Evolutionary conservation across 2,797 vertebrate species (phyloP), one percentile per base, ranked within the genome.

Genomic region (Bradypodion pumilum): DNA sequence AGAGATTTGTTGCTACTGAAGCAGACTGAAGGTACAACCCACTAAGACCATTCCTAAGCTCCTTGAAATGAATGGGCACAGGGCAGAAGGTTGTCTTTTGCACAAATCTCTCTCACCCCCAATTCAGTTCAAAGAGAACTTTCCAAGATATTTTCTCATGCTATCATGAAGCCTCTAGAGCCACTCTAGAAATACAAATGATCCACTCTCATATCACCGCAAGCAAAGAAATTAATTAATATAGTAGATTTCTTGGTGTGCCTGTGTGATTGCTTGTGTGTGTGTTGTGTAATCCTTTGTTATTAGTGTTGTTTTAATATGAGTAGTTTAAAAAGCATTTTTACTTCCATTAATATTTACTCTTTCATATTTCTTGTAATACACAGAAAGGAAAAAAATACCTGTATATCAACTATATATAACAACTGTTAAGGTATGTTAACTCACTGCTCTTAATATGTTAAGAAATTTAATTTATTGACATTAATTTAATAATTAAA

Each of bases 1-100:
- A 89, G 49, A 82, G 12, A 1, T 66, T 88, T 89, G 90, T 87
- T 90, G 91, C 92, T 94, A 90, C 82, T 7, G 27, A 63, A 86
- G 59, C 66, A 87, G 91, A 86, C 82, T 16, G 42, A 81, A 27
- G 79, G 12, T 72, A 76, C 62, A 81, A 60, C n/a, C 63, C 3
- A n/a, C 65, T 35, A 40, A 49, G 77, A 32, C 13, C 7, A 60
- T 46, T 19, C 35, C 6, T 63, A 60, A 27, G 74, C 42, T 76
- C 19, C 12, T 60, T 72, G 40, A 52, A 37, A 65, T 25, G 42
- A 56, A 79, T 19, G 44, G 32, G 52, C 46, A 19, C 1, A 40
- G 65, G 4, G 12, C 32, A 42, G 2, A 12, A 49, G 10, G 4
- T 37, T 16, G 66, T 40, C 10, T 35, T 60, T 10, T 35, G 15